A percentile compares a stretch with the other conserved stretches of the same genome.
phyloP scores from a whole-genome alignment of 1,140 invertebrate species.

The Drosophila dunni region DNA sequence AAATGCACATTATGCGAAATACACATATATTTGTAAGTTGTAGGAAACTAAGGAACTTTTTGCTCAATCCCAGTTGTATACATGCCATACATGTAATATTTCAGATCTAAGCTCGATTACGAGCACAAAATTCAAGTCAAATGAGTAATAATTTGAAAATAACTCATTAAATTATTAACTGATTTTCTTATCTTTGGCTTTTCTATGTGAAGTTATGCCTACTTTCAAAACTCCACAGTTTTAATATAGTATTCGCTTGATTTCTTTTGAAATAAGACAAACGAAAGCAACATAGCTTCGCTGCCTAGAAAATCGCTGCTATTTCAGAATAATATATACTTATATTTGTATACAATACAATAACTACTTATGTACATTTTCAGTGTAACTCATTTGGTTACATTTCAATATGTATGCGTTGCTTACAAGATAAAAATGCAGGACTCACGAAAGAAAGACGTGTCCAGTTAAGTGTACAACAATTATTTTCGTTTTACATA shows the following conservation, averaged over 20 bases:
- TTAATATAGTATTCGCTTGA: conserved; percentile 3
- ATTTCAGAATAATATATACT: neutral
- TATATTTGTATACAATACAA: conserved; percentile 8
- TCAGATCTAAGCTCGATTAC: conserved; percentile 30
- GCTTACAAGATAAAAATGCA: conserved; percentile 42
- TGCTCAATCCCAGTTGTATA: conserved; percentile 4
- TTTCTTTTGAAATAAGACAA: conserved; percentile 8
- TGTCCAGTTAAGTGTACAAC: conserved; percentile 23
- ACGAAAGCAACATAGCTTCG: neutral
- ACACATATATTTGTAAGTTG: neutral
- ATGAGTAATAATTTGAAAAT: conserved; percentile 8
- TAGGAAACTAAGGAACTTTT: conserved; percentile 17
- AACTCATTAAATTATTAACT: conserved; percentile 3
- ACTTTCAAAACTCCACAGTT: conserved; percentile 6
- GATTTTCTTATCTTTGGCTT: conserved; percentile 27
- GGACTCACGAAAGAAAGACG: conserved; percentile 15
- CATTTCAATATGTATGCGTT: conserved; percentile 38
- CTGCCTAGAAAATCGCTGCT: neutral
- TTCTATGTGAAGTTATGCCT: conserved; percentile 10
- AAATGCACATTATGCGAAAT: conserved; percentile 10
- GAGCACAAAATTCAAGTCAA: conserved; percentile 9
- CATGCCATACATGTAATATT: conserved; percentile 20
- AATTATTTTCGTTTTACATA: conserved; percentile 15
- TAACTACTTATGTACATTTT: conserved; percentile 28
- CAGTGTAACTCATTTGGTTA: conserved; percentile 22